Percentiles rank a stretch among this genome's conserved stretches.
phyloP scores from a whole-genome alignment of 2,113 vertebrate genomes.

The Vulpes lagopus region DNA sequence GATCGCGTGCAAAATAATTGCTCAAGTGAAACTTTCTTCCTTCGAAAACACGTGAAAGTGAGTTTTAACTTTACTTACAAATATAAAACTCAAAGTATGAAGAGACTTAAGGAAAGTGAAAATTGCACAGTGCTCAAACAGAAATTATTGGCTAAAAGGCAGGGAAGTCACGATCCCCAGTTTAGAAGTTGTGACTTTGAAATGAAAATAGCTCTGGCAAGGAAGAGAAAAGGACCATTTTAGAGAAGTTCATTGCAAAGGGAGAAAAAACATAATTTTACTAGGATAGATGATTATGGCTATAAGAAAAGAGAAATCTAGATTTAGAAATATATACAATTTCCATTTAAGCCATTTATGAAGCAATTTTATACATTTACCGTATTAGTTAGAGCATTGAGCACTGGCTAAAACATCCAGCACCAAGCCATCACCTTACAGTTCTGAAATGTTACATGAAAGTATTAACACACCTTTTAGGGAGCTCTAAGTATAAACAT shows the following conservation, averaged over 20 bases:
- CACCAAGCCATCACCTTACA: background rate
- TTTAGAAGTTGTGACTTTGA: constrained; percentile 45
- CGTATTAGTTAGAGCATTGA: background rate
- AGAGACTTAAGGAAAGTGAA: background rate
- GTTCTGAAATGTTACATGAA: background rate
- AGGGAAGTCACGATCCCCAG: background rate
- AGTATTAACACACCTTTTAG: background rate
- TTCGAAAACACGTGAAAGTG: background rate
- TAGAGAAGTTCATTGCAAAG: constrained; percentile 43
- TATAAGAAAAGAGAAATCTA: constrained; percentile 38
- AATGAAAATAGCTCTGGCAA: constrained; percentile 41
- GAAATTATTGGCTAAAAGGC: constrained; percentile 44
- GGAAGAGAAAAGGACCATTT: constrained; percentile 1
- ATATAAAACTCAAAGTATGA: constrained; percentile 11
- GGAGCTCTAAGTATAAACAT: background rate
- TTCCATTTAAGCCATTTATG: background rate
- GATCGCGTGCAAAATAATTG: background rate
- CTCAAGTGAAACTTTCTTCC: background rate
- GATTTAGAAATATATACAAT: background rate
- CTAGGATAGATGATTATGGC: background rate
- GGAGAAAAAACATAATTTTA: constrained; percentile 27
- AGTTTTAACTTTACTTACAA: constrained; percentile 9
- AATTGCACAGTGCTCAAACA: background rate
- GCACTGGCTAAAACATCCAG: background rate
- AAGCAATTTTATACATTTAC: background rate